A percentile compares a stretch with the other conserved stretches of the same genome.
phyloP scores from a whole-genome alignment of 1,140 invertebrate genomes.

The Maconellicoccus hirsutus region DNA sequence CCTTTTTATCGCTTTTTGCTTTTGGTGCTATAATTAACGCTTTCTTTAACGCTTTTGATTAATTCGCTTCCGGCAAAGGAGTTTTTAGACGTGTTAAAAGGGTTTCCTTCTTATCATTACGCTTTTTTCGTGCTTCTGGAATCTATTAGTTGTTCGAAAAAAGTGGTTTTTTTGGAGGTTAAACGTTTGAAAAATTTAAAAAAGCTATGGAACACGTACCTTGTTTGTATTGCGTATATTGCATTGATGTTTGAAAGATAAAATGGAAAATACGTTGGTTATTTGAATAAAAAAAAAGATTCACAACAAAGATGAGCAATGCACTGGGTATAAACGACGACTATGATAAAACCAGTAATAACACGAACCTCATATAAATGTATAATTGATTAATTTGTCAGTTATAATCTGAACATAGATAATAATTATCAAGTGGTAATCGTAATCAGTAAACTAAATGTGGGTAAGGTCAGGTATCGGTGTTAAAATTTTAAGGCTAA shows the following conservation, averaged over 20 bases:
- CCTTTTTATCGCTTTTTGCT: not conserved
- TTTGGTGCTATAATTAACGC: not conserved
- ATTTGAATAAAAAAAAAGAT: not conserved
- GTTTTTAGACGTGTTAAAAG: not conserved
- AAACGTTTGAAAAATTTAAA: too few species aligned
- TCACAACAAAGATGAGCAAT: not conserved
- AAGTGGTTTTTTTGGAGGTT: too few species aligned
- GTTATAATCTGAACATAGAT: not conserved
- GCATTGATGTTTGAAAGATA: too few species aligned
- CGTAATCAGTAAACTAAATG: not conserved
- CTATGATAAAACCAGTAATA: not conserved
- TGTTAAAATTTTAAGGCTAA: not conserved
- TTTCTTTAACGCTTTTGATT: not conserved
- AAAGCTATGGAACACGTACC: too few species aligned
- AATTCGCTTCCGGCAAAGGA: not conserved
- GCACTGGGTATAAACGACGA: not conserved
- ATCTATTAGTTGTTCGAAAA: too few species aligned
- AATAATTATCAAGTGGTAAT: conserved; percentile 8
- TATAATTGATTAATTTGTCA: conserved; percentile 1
- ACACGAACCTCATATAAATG: not conserved
- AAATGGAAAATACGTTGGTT: not conserved
- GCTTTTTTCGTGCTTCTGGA: too few species aligned
- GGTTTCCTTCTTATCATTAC: not conserved
- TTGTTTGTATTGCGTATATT: too few species aligned
- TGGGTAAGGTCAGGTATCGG: conserved; percentile 1